Conservation (phyloP, 92 coral and sea anemone genomes). For the Palythoa grandis region DNA sequence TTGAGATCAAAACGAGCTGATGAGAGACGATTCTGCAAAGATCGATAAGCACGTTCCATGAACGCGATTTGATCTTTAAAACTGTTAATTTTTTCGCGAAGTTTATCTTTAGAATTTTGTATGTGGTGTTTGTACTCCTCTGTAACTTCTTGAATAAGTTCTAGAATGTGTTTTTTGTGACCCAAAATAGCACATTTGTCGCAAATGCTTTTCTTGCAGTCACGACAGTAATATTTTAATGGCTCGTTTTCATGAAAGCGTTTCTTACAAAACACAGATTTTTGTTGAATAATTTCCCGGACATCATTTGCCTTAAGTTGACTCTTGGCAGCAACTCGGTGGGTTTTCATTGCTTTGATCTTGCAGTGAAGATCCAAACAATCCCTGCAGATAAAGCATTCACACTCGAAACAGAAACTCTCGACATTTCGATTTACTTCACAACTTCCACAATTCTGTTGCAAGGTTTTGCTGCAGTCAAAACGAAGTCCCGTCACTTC, state of each 20-base stretch:
- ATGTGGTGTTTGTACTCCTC: slow-evolving; percentile 63
- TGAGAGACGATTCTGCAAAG: slow-evolving; percentile 14
- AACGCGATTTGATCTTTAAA: slow-evolving; percentile 13
- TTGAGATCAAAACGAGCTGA: slow-evolving; percentile 32
- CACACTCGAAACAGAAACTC: slow-evolving; percentile 81
- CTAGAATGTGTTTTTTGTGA: slow-evolving; percentile 61
- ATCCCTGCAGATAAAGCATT: slow-evolving; percentile 71
- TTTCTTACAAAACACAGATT: slow-evolving; percentile 59
- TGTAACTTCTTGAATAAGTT: slow-evolving; percentile 60
- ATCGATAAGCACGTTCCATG: slow-evolving; percentile 2
- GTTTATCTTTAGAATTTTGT: slow-evolving; percentile 49
- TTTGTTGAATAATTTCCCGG: slow-evolving; percentile 62
- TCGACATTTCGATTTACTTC: slow-evolving; percentile 60
- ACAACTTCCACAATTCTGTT: slow-evolving; percentile 73
- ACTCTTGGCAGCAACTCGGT: slow-evolving; percentile 59
- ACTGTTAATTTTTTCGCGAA: slow-evolving; percentile 53
- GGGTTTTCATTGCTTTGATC: slow-evolving; percentile 71
- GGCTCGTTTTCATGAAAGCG: slow-evolving; percentile 69
- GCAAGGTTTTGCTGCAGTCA: slow-evolving; percentile 59
- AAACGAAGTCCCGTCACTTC: slow-evolving; percentile 59
- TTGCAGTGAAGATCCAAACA: slow-evolving; percentile 74
- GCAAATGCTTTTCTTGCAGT: slow-evolving; percentile 72
- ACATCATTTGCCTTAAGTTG: slow-evolving; percentile 64
- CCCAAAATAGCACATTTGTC: slow-evolving; percentile 66
- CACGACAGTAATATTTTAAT: slow-evolving; percentile 62